Evolutionary conservation across 2,888 invertebrate genomes (phyloP), one percentile per base, ranked within the genome.

Genomic region (Chaetogeoica ovagalla): DNA sequence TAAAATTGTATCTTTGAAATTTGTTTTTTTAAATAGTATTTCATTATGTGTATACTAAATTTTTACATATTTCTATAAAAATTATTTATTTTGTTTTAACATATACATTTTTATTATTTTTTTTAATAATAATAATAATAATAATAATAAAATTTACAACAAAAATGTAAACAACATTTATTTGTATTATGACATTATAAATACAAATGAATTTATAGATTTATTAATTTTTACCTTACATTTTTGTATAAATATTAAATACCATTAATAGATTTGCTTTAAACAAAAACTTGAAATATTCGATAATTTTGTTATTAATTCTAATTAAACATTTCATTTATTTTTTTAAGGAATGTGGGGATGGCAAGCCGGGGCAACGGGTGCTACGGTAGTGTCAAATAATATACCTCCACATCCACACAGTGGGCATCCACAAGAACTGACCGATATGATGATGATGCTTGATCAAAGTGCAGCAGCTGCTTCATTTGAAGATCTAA

Each of bases 361-460:
- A 84, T 94, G 93, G 93, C 92, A 91, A 85, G 87, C 87, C 83
- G 87, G 84, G 52, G 86, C 86, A 55, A 85, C 86, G 75, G 86
- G 86, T 30, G 87, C 85, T 0, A 85, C 86, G 57, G 86, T 86
- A 13, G 86, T 86, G 39, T 89, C 89, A 83, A 87, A 88, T 63
- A 87, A 87, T 65, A 88, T 87, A 52, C 90, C 90, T 81, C 90
- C 91, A 74, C 83, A 83, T 73, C 84, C 84, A 30, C 84, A 84
- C 30, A 84, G 83, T 52, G 85, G 84, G 11, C 84, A 83, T 19
- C 83, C 91, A 11, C 93, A 92, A 85, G 95, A 95, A 88, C 90
- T 96, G 81, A 93, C 94, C 21, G 96, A 96, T 85, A 88, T 88
- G 88, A 95, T 96, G 95, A 88, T 96, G 87, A 95, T 96, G 91